Evolutionary conservation across 2,113 vertebrate species (phyloP), one percentile per base, ranked within the genome.

Genomic region (Noturus placidus): DNA sequence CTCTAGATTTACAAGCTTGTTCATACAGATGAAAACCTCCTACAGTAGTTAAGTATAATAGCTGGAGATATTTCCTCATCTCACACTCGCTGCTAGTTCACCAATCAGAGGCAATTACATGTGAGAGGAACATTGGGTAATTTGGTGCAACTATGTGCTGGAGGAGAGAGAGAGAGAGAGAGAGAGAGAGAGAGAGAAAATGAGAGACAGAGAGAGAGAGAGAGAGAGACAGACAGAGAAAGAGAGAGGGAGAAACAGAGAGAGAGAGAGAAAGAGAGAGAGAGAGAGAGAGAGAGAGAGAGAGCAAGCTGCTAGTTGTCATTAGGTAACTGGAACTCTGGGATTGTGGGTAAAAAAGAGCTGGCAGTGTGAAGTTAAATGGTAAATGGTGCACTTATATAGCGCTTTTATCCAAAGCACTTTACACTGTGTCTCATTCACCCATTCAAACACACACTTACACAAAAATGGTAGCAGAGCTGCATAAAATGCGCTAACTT

Each of bases 11-110:
- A 72, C 67, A 72, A 38, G 20, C 35, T 82, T 87, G 46, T 82
- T 85, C 82, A 82, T 78, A 78, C 25, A 52, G 74, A 79, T 54
- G 50, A 79, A 79, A 79, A 56, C 50, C 19, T 46, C 4, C 77
- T 79, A 79, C 50, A 54, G 27, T 7, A 15, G 77, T 79, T 79
- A 33, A 79, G 14, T 79, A 54, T 79, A 52, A 79, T 10, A 56
- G 50, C 42, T 54, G 77, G 50, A 17, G 27, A 8, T 17, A 56
- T 3, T 54, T 79, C 13, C 77, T 56, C 0, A 50, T n/a, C 25
- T 79, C 27, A 30, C 46, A 30, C 76, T 79, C 5, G 5, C 2
- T 54, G 27, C 46, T 79, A 50, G 76, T 52, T 30, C 50, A 54
- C 46, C 27, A 79, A 52, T 78, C 42, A 78, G 10, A 25, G 46